Conservation (phyloP, 2,113 vertebrate species). For the Glaucidium brasilianum region DNA sequence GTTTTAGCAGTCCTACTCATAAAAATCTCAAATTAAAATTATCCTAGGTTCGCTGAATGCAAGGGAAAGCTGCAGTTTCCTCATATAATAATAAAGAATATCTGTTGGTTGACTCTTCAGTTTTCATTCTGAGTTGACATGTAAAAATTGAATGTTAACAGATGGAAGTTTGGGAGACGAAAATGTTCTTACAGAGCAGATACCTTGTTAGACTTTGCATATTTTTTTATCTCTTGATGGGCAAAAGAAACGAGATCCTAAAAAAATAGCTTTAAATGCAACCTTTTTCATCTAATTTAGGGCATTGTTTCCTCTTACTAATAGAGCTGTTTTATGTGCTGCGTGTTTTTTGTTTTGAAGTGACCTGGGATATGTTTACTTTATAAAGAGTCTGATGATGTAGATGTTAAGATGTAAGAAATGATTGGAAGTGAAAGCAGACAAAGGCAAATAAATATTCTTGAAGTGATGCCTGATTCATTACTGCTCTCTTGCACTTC, state of each 20-base stretch:
- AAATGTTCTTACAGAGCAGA: background rate
- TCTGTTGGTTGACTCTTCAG: background rate
- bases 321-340: background rate
- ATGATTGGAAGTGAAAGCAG: background rate
- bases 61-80: background rate
- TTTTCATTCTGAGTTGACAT: background rate
- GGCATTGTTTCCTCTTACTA: background rate
- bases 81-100: background rate
- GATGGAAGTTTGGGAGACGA: background rate
- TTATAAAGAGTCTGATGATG: background rate
- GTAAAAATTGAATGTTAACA: background rate
- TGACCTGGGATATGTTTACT: background rate
- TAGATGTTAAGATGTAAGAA: background rate
- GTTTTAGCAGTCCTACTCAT: background rate
- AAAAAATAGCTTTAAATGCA: background rate
- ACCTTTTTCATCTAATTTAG: background rate
- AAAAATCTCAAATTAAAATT: background rate
- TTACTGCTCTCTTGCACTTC: background rate
- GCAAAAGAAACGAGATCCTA: background rate
- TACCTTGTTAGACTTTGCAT: background rate
- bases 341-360: background rate
- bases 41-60: background rate
- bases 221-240: background rate
- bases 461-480: background rate
- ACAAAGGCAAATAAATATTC: background rate